phyloP scores from a whole-genome alignment of 2,113 vertebrate genomes.

The Daubentonia madagascariensis region DNA sequence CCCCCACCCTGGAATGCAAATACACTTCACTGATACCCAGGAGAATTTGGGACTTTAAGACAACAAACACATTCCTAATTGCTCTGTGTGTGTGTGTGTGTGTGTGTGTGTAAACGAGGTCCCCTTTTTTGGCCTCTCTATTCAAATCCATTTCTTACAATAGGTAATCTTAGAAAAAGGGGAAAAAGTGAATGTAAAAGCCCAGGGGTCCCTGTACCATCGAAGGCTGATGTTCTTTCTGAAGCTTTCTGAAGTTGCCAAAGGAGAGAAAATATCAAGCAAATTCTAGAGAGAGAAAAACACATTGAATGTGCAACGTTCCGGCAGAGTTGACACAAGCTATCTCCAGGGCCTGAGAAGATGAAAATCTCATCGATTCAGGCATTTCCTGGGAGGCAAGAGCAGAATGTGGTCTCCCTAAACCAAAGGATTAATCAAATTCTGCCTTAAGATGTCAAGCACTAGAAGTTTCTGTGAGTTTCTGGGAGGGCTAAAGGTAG shows the following conservation, averaged over 20 bases:
- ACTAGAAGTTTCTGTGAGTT: neutral
- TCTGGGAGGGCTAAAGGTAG: accelerated
- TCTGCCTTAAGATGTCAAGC: neutral
- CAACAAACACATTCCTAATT: accelerated
- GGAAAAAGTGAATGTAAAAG: neutral
- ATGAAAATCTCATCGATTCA: neutral
- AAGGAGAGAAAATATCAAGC: neutral
- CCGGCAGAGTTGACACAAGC: neutral
- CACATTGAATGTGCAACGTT: accelerated
- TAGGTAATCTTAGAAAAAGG: neutral
- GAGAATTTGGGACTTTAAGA: neutral
- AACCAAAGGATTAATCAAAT: neutral
- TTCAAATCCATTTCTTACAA: neutral
- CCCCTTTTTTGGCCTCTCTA: neutral
- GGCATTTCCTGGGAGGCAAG: neutral
- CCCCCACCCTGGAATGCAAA: accelerated
- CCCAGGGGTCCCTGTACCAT: neutral
- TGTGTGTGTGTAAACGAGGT: accelerated
- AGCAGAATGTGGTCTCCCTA: neutral
- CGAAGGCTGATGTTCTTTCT: too few relatives aligned
- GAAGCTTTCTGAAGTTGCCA: neutral
- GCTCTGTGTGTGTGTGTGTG: too few relatives aligned
- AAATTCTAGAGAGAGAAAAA: neutral
- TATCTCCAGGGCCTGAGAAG: neutral
- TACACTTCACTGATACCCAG: accelerated